phyloP scores from a whole-genome alignment of 2,797 vertebrate species.

The Micropoecilia bifurca region DNA sequence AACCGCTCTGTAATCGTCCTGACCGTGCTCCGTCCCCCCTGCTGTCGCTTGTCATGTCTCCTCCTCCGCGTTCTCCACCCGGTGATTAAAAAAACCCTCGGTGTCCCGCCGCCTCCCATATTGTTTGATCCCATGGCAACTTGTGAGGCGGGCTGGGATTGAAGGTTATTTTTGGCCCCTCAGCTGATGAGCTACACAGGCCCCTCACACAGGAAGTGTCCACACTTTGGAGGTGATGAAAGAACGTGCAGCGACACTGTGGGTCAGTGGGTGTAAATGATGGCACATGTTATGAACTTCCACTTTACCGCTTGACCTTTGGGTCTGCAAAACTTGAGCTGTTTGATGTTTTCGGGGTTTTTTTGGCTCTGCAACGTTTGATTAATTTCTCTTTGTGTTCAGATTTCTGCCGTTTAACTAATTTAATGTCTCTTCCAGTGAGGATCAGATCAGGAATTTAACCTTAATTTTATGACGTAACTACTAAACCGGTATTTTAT shows the following conservation, averaged over 20 bases:
- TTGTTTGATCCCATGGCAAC: slow-evolving; percentile 57
- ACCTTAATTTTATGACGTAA: not conserved
- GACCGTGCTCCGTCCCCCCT: not conserved
- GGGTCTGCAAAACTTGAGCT: not conserved
- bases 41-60: slow-evolving; percentile 14
- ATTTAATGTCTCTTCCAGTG: not conserved
- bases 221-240: slow-evolving; percentile 23
- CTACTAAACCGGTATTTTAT: not conserved
- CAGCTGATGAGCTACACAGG: slow-evolving; percentile 21
- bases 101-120: slow-evolving; percentile 28
- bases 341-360: not conserved
- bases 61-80: slow-evolving; percentile 23
- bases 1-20: slow-evolving; percentile 37
- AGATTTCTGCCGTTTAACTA: not conserved
- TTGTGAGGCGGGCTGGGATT: slow-evolving; percentile 49
- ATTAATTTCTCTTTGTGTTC: not conserved
- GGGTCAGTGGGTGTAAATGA: slow-evolving; percentile 15
- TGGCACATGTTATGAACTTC: not conserved
- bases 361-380: not conserved
- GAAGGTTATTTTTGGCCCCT: slow-evolving; percentile 43
- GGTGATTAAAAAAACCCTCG: slow-evolving; percentile 53
- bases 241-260: slow-evolving; percentile 20
- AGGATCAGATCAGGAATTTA: not conserved
- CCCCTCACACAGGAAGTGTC: slow-evolving; percentile 29
- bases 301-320: not conserved